phyloP scores from a whole-genome alignment of 2,113 vertebrate species.

The Ariopsis seemanni region DNA sequence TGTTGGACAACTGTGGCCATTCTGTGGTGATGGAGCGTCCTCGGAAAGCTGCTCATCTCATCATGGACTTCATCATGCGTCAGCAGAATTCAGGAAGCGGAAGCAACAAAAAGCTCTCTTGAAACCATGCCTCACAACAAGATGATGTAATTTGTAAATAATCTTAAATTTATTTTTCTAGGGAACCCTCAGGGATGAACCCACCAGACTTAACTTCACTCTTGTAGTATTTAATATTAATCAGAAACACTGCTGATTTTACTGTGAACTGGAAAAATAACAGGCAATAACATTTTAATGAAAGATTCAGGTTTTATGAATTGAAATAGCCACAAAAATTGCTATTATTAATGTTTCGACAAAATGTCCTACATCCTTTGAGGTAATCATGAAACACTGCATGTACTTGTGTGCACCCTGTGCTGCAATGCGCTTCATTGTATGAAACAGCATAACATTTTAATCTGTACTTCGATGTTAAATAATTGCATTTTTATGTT shows the following conservation, averaged over 20 bases:
- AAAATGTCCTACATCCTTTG: not conserved
- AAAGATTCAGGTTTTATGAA: not conserved
- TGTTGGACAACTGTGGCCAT: slow-evolving; percentile 93
- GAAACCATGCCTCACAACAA: slow-evolving; percentile 32
- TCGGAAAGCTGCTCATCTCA: slow-evolving; percentile 83
- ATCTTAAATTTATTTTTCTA: slow-evolving; percentile 28
- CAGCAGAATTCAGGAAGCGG: slow-evolving; percentile 67
- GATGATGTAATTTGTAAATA: slow-evolving; percentile 5
- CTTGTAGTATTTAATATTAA: not conserved
- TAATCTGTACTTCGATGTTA: not conserved
- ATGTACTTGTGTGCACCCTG: not conserved
- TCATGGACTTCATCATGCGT: slow-evolving; percentile 79
- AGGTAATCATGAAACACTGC: not conserved
- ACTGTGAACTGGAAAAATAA: not conserved
- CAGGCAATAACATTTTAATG: not conserved
- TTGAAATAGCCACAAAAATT: not conserved
- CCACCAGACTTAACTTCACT: not conserved
- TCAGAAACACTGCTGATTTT: not conserved
- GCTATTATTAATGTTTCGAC: not conserved
- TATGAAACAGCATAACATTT: not conserved
- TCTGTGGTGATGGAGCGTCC: slow-evolving; percentile 86
- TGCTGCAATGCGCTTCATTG: not conserved
- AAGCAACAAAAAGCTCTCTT: slow-evolving; percentile 78
- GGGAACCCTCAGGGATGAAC: slow-evolving; percentile 8
- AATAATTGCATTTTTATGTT: no score